Conservation (phyloP, 2,113 vertebrate species). For the Rissa tridactyla region DNA sequence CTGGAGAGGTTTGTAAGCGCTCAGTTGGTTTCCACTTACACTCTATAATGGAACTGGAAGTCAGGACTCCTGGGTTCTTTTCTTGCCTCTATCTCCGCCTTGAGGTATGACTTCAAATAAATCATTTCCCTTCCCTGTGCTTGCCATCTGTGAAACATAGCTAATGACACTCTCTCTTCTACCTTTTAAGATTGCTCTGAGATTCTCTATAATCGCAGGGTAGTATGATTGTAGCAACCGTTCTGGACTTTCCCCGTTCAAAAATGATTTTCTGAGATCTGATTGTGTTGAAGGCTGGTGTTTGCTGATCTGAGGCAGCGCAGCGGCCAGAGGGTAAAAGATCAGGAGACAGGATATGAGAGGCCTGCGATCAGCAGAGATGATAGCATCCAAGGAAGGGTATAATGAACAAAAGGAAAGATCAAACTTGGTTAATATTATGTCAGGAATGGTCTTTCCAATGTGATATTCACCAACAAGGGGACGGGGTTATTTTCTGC, state of each 20-base stretch:
- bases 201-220: neutral
- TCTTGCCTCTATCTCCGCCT: neutral
- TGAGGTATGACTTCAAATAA: neutral
- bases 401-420: neutral
- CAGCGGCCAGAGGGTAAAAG: neutral
- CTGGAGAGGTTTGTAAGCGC: neutral
- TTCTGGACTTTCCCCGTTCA: neutral
- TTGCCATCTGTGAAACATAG: neutral
- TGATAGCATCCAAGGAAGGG: neutral
- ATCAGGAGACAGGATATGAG: neutral
- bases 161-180: neutral
- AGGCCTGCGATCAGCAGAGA: neutral
- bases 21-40: neutral
- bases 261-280: neutral
- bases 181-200: neutral
- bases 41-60: neutral
- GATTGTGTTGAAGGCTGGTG: neutral
- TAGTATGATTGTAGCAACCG: neutral
- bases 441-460: neutral
- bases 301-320: neutral
- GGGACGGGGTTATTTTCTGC: neutral
- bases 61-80: neutral
- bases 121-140: neutral
- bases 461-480: neutral
- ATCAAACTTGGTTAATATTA: neutral